Base-by-base conservation (phyloP, 1,140 invertebrate genomes). In the Nephila pilipes region DNA sequence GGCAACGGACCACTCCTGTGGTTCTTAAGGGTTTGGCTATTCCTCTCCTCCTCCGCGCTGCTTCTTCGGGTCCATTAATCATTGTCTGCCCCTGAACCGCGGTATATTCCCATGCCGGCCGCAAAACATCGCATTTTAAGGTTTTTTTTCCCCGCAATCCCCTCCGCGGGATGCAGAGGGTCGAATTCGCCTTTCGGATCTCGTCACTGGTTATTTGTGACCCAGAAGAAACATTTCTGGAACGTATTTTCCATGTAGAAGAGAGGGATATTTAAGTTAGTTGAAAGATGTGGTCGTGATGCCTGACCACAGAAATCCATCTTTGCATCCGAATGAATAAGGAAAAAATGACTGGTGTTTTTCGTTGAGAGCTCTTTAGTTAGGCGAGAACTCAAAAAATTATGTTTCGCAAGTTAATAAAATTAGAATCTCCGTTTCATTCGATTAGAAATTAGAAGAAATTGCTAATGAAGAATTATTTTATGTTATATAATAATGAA, bases 81-180 rank as follows among this genome's bases (percentile, higher is more conserved):
- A 93, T 93, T 93, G 91, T 93, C 91, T 93, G 91, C 54, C 57
- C 58, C 29, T 25, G 90, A 54, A 85, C 83, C 81, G 46, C 90
- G 38, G 36, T 85, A 46, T 91, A 91, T 83, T 91, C 89, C 89
- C 89, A 60, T n/a, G 55, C 81, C 80, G 90, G 38, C 91, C 85
- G 85, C 91, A 93, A 93, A 93, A 93, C 91, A 93, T 93, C 83
- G 90, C 90, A 85, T 92, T 92, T 92, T 92, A 92, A 92, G 83
- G 89, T 75, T 36, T 75, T 75, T 46, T 46, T 46, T 46, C 46
- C 25, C 69, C 55, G 80, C 46, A 85, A 85, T 85, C 57, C 83
- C 46, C 83, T 36, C 54, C 16, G 18, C 18, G 83, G 25, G n/a
- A 54, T 85, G 55, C 54, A 85, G 14, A 16, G 65, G 69, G 83